Evolutionary conservation across 2,888 invertebrate genomes (phyloP).

Genomic region (Rhimphoctona megacephalus): DNA sequence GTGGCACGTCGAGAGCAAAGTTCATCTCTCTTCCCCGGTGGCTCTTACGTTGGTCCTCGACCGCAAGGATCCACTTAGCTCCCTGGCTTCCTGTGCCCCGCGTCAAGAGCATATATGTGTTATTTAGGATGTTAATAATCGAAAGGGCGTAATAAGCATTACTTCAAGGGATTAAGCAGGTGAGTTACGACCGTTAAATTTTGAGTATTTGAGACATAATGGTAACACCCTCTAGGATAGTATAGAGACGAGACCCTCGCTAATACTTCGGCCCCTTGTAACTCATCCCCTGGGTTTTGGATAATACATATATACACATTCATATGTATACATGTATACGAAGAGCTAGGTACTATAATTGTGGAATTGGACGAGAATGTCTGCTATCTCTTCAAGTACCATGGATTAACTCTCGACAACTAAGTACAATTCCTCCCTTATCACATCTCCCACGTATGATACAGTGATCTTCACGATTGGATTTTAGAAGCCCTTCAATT

Average conservation of each 20-base stretch:
- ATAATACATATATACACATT: not conserved
- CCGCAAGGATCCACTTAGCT: constrained; percentile 68
- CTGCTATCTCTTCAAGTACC: constrained; percentile 60
- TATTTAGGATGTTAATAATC: not conserved
- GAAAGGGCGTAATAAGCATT: not conserved
- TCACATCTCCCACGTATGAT: constrained; percentile 44
- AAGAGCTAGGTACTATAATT: constrained; percentile 8
- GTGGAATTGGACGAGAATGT: constrained; percentile 31
- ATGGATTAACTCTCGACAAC: constrained; percentile 54
- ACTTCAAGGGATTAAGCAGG: not conserved
- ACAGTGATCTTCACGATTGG: constrained; percentile 44
- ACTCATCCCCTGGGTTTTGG: constrained; percentile 42
- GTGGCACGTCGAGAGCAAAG: constrained; percentile 55
- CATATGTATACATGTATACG: not conserved
- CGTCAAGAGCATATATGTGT: constrained; percentile 25
- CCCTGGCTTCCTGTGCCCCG: constrained; percentile 50
- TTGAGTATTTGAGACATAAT: not conserved
- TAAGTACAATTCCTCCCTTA: constrained; percentile 57
- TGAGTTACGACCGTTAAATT: constrained; percentile 16
- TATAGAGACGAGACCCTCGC: constrained; percentile 49
- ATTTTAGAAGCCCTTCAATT: constrained; percentile 34
- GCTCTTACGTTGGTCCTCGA: constrained; percentile 44
- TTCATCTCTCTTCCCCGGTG: constrained; percentile 44
- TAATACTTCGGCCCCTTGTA: constrained; percentile 59
- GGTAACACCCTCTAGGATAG: constrained; percentile 12